Percentiles rank a stretch among this genome's conserved stretches.
Conservation (phyloP, 2,113 vertebrate species). For the Zosterops hypoxanthus region DNA sequence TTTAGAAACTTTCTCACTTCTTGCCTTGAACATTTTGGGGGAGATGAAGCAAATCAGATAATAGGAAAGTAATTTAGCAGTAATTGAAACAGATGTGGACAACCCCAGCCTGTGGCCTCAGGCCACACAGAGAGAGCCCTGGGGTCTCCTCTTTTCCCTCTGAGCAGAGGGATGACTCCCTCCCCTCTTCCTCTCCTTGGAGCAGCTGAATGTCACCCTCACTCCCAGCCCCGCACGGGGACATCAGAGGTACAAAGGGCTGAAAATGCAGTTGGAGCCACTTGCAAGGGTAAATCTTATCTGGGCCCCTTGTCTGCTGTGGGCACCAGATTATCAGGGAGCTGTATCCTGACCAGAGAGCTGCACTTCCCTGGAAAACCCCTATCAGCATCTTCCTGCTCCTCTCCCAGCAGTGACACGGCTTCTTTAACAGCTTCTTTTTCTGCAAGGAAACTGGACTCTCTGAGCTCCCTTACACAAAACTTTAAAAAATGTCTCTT, state of each 20-base stretch:
- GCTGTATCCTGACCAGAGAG: slow-evolving; percentile 19
- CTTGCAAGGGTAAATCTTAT: background rate
- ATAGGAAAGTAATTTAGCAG: background rate
- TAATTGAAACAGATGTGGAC: background rate
- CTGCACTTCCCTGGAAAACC: slow-evolving; percentile 1
- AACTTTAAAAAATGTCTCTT: slow-evolving; percentile 29
- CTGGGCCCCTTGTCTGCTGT: background rate
- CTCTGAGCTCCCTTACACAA: background rate
- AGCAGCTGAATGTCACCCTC: background rate
- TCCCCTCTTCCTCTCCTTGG: background rate
- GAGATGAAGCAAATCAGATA: background rate
- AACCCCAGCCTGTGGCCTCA: background rate
- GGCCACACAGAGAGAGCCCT: background rate
- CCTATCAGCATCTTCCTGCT: background rate
- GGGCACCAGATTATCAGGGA: background rate
- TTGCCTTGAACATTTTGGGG: background rate
- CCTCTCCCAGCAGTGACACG: background rate
- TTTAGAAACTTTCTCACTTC: background rate
- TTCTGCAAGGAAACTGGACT: background rate
- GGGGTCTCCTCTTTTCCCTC: background rate
- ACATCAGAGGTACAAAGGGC: background rate
- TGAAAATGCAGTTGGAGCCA: background rate
- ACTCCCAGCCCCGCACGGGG: background rate
- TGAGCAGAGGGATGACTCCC: background rate
- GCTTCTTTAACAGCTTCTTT: background rate